Percentiles rank a stretch among this genome's conserved stretches.
These are phyloP conservation scores for Enteromius anoplus DNA, from an alignment of 2,797 vertebrate genomes.

Conservation along the genomic window DNA sequence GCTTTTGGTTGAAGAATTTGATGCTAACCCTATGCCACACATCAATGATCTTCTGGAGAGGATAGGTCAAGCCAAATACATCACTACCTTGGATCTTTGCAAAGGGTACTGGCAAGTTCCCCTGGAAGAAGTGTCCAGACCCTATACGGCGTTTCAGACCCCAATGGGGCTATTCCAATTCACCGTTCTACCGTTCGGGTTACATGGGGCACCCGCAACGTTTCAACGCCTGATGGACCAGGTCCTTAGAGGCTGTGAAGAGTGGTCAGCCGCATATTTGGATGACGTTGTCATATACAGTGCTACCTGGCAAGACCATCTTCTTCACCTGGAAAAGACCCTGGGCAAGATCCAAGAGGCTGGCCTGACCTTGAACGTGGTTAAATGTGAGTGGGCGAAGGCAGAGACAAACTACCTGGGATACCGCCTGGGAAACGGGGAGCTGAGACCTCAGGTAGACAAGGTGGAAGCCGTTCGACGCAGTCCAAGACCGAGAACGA, in stretches of 20 bases:
- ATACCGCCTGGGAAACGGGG: background rate
- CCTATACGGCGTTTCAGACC: too few species aligned
- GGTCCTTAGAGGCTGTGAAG: background rate
- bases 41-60: background rate
- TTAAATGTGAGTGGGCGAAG: background rate
- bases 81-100: background rate
- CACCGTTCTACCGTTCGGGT: background rate
- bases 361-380: background rate
- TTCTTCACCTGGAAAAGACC: background rate
- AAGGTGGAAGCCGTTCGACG: background rate
- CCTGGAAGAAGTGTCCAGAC: background rate
- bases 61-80: background rate
- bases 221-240: background rate
- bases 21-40: background rate
- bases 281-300: background rate
- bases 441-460: background rate
- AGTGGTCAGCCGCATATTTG: background rate
- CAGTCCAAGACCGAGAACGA: background rate
- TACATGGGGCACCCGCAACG: background rate
- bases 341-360: slow-evolving; percentile 1
- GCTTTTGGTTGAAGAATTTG: background rate
- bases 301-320: background rate
- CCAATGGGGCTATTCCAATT: background rate
- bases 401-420: background rate
- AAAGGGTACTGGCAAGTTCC: background rate